A percentile compares a stretch with the other conserved stretches of the same genome.
Evolutionary conservation across 2,888 invertebrate species (phyloP).

Genomic region (Scrobipalpa costella): DNA sequence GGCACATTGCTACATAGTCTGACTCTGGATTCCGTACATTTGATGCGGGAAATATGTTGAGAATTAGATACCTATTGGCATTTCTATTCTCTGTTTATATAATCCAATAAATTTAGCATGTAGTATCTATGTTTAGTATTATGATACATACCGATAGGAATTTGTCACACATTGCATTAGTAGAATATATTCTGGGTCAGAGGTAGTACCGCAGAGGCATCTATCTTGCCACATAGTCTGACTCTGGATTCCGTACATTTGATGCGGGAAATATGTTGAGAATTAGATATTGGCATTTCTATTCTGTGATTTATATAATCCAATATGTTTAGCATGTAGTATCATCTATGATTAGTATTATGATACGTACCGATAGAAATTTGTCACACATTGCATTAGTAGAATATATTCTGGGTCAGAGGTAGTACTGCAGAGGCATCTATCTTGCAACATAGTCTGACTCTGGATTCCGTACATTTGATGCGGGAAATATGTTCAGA

Average conservation of each 20-base stretch:
- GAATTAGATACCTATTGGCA: neutral
- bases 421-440: constrained; percentile 14
- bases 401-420: neutral
- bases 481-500: neutral
- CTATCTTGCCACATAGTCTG: constrained; percentile 20
- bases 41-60: neutral
- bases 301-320: neutral
- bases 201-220: constrained; percentile 13
- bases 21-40: no score
- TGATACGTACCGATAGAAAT: no score
- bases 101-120: no score
- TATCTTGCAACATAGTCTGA: constrained; percentile 19
- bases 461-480: no score
- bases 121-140: no score
- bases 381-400: neutral
- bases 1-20: constrained; percentile 19
- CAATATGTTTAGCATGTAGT: no score
- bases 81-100: neutral
- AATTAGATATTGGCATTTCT: neutral
- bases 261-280: neutral
- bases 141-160: no score
- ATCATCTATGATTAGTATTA: no score
- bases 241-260: no score
- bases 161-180: neutral
- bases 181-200: neutral